A percentile compares a stretch with the other conserved stretches of the same genome.
Evolutionary conservation across 2,888 invertebrate genomes (phyloP).

Genomic region (Cosmia pyralina): DNA sequence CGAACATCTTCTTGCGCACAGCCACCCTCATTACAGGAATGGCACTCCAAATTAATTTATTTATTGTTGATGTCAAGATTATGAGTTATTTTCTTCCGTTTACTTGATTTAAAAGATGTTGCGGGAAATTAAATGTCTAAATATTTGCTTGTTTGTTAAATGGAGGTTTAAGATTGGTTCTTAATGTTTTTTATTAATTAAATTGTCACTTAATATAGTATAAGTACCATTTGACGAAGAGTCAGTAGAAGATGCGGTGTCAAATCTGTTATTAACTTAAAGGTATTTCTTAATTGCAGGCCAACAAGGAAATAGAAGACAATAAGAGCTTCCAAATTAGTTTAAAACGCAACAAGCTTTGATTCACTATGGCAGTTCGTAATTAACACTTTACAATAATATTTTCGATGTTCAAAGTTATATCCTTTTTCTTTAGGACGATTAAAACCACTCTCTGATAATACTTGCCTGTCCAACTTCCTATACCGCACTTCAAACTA

Average conservation of each 20-base stretch:
- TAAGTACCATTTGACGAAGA: neutral
- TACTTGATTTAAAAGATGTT: conserved; percentile 47
- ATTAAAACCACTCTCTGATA: conserved; percentile 4
- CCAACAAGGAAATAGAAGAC: neutral
- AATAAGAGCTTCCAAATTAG: neutral
- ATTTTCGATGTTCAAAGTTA: too few species aligned
- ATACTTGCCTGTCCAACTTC: conserved; percentile 24
- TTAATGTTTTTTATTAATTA: neutral
- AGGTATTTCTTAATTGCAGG: neutral
- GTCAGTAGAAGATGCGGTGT: neutral
- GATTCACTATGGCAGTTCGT: neutral
- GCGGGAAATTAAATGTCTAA: conserved; percentile 32
- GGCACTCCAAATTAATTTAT: conserved; percentile 79
- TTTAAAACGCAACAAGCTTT: neutral
- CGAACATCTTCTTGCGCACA: conserved; percentile 79
- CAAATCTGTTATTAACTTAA: neutral
- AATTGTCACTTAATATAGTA: neutral
- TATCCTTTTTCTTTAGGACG: neutral
- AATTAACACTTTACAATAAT: neutral
- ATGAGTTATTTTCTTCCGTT: conserved; percentile 58
- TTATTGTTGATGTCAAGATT: conserved; percentile 69
- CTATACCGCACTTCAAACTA: conserved; percentile 35
- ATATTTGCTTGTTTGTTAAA: conserved; percentile 20
- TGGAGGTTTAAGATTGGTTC: neutral
- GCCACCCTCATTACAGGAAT: conserved; percentile 79